Evolutionary conservation across 2,797 vertebrate genomes (phyloP).

Genomic region (Danio albolineatus): DNA sequence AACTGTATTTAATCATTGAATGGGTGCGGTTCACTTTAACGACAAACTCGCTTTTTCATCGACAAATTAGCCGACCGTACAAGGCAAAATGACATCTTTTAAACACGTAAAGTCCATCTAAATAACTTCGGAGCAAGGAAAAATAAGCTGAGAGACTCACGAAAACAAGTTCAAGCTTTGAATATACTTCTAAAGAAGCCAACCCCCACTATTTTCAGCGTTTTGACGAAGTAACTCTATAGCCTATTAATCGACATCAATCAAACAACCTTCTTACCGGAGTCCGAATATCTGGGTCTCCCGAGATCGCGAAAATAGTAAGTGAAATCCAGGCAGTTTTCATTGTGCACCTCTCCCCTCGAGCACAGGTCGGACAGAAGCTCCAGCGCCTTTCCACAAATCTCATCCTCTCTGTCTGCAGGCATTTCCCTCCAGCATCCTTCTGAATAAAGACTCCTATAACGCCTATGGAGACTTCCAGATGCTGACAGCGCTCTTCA

Average conservation of each 20-base stretch:
- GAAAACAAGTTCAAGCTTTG: not conserved
- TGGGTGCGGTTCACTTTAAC: slow-evolving; percentile 26
- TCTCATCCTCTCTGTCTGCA: slow-evolving; percentile 97
- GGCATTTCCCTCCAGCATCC: slow-evolving; percentile 99
- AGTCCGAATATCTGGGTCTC: slow-evolving; percentile 91
- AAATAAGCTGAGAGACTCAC: not conserved
- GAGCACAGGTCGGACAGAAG: slow-evolving; percentile 95
- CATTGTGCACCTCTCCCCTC: slow-evolving; percentile 93
- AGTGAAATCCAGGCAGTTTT: slow-evolving; percentile 94
- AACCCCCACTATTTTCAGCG: not conserved
- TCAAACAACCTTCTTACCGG: slow-evolving; percentile 79
- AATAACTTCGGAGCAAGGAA: not conserved
- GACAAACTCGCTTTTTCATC: slow-evolving; percentile 1
- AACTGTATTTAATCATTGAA: not conserved
- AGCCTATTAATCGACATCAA: not conserved
- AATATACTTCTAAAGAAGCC: not conserved
- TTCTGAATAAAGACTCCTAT: slow-evolving; percentile 79
- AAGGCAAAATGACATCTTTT: not conserved
- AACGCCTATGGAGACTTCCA: slow-evolving; percentile 50
- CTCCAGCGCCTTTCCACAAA: slow-evolving; percentile 97
- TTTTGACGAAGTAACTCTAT: not conserved
- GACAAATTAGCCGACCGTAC: not conserved
- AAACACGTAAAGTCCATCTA: not conserved
- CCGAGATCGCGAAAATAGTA: slow-evolving; percentile 93
- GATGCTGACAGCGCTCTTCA: slow-evolving; percentile 42